Percentiles rank a stretch among this genome's conserved stretches.
These are phyloP conservation scores for Anagyrus pseudococci DNA, from an alignment of 2,888 invertebrate genomes.

Conservation along the genomic window DNA sequence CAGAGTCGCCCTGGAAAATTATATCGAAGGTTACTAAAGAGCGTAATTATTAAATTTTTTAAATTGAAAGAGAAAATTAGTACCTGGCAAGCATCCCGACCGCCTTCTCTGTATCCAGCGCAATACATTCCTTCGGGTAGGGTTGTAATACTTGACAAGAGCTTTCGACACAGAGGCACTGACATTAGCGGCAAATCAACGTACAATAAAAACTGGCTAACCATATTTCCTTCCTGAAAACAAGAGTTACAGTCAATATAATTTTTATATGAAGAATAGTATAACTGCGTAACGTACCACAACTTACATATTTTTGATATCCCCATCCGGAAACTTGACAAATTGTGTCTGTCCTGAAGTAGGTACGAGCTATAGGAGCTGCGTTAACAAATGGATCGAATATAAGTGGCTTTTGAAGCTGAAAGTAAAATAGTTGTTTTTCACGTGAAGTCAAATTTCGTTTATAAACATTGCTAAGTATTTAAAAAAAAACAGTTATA, in stretches of 20 bases:
- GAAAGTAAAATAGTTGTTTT: conserved; percentile 15
- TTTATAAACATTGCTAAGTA: too few relatives aligned
- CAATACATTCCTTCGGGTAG: conserved; percentile 49
- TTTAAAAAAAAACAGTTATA: not conserved
- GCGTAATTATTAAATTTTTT: not conserved
- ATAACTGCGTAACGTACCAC: not conserved
- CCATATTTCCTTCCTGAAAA: conserved; percentile 11
- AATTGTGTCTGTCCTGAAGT: conserved; percentile 27
- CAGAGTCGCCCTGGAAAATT: conserved; percentile 54
- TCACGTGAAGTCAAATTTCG: too few relatives aligned
- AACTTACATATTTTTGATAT: conserved; percentile 46
- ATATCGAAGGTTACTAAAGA: not conserved
- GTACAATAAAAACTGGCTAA: conserved; percentile 48
- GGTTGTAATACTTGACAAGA: conserved; percentile 41
- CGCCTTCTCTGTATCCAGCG: conserved; percentile 52
- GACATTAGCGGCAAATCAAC: conserved; percentile 49
- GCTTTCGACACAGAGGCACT: conserved; percentile 38
- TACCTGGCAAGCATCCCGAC: conserved; percentile 54
- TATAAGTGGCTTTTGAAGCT: conserved; percentile 45
- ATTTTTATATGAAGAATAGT: too few relatives aligned
- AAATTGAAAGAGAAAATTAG: not conserved
- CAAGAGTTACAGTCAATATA: not conserved
- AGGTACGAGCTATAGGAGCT: conserved; percentile 17
- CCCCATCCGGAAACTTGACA: conserved; percentile 55
- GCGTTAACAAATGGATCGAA: conserved; percentile 39